Percentiles rank a stretch among this genome's conserved stretches.
Evolutionary conservation across 2,797 vertebrate species (phyloP).

Genomic region (Melanotaenia parkinsoni): DNA sequence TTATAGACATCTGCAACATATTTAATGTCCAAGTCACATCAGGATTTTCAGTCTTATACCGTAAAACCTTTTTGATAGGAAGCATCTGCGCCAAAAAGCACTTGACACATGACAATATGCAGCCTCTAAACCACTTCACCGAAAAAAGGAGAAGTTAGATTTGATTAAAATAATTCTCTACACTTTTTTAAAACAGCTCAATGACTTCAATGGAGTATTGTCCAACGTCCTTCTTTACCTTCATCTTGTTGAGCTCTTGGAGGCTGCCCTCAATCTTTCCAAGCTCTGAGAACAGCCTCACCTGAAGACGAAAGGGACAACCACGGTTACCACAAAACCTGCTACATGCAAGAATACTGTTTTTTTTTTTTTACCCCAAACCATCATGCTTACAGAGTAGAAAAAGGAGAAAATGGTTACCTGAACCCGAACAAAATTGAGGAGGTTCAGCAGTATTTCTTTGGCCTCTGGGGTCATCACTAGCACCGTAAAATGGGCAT

Average conservation of each 20-base stretch:
- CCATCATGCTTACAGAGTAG: neutral
- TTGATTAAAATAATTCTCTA: constrained; percentile 55
- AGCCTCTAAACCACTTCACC: constrained; percentile 18
- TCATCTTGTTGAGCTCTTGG: constrained; percentile 84
- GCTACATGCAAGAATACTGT: neutral
- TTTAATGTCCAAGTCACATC: constrained; percentile 2
- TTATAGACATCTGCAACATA: constrained; percentile 11
- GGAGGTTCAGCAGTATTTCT: constrained; percentile 85
- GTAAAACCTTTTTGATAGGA: constrained; percentile 10
- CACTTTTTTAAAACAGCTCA: constrained; percentile 86
- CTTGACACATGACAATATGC: neutral
- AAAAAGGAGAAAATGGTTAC: constrained; percentile 69
- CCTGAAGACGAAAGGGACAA: constrained; percentile 72
- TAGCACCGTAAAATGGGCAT: constrained; percentile 94
- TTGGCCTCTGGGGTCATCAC: constrained; percentile 93
- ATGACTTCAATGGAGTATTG: constrained; percentile 95
- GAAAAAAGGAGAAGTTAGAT: constrained; percentile 23
- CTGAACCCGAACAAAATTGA: constrained; percentile 91
- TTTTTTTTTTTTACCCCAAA: neutral
- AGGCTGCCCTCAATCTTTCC: constrained; percentile 95
- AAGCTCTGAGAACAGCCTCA: constrained; percentile 90
- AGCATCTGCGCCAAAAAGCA: constrained; percentile 14
- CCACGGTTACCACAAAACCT: neutral
- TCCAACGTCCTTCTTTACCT: constrained; percentile 75
- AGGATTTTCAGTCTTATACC: neutral